Evolutionary conservation across 2,797 vertebrate species (phyloP).

Genomic region (Paedocypris micromegethes): DNA sequence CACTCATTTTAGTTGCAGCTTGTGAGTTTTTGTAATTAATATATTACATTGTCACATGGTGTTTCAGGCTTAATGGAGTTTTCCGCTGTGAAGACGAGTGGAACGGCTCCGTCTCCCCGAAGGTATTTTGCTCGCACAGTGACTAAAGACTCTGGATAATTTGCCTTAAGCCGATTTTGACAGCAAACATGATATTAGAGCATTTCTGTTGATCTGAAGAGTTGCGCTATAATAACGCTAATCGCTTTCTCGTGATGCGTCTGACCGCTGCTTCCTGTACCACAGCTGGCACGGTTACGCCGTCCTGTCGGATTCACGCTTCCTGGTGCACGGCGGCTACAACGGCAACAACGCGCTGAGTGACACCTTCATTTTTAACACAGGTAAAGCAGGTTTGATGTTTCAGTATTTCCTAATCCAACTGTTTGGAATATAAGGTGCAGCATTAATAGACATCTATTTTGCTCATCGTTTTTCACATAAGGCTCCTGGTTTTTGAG

Average conservation of each 20-base stretch:
- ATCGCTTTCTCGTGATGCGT: not conserved
- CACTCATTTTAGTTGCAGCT: too few relatives aligned
- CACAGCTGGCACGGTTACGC: slow-evolving; percentile 75
- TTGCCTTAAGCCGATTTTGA: not conserved
- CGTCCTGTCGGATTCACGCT: slow-evolving; percentile 68
- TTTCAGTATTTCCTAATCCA: too few relatives aligned
- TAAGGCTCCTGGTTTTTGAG: too few relatives aligned
- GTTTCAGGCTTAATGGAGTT: slow-evolving; percentile 77
- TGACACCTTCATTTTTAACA: slow-evolving; percentile 73
- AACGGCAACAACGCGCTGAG: slow-evolving; percentile 70
- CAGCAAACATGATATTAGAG: not conserved
- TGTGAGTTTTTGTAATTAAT: not conserved
- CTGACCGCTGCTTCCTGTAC: slow-evolving; percentile 24
- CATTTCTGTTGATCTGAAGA: too few relatives aligned
- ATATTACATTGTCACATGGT: slow-evolving; percentile 5
- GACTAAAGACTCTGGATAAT: not conserved
- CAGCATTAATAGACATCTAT: too few relatives aligned
- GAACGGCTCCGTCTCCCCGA: slow-evolving; percentile 68
- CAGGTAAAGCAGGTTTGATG: slow-evolving; percentile 55
- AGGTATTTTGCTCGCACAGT: slow-evolving; percentile 58
- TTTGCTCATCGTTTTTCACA: too few relatives aligned
- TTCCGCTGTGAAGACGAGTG: slow-evolving; percentile 65
- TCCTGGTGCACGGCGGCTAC: slow-evolving; percentile 76
- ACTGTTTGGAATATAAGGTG: too few relatives aligned
- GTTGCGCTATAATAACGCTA: too few relatives aligned